Evolutionary conservation across 2,888 invertebrate species (phyloP), one percentile per base, ranked within the genome.

Genomic region (Pediacus dermestoides): DNA sequence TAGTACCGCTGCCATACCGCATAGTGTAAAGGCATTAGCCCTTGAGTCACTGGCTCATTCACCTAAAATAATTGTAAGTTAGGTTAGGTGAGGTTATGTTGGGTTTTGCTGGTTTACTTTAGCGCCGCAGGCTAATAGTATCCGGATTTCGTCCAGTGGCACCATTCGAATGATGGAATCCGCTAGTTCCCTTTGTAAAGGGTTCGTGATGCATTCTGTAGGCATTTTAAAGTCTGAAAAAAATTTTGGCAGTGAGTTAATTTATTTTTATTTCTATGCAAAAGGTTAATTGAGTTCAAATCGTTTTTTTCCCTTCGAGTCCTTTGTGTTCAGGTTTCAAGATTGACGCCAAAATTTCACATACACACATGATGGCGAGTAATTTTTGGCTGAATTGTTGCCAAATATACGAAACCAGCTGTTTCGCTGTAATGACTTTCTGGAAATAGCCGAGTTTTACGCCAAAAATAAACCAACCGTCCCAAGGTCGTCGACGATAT

Each of bases 161-260:
- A 88, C 86, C 79, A 88, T 84, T 35, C 88, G 78, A 50, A 90
- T 88, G 67, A 94, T 91, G 61, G 87, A 85, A 73, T 94, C 93
- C 0, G 91, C 91, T 51, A 93, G 73, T 67, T 90, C 86, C 51
- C 91, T 74, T 72, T 90, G 89, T 48, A 89, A 74, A 23, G 84
- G 81, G 68, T 85, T 85, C 48, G 75, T 74, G 50, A 80, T 77
- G 68, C 82, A 81, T 63, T 84, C 84, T n/a, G 81, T 77, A 39
- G 84, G 84, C 85, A 85, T 85, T 61, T 57, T 63, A n/a, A n/a
- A n/a, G n/a, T n/a, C 53, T 55, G 47, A 39, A 48, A 44, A 37
- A 34, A 31, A 37, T 46, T 27, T 27, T 25, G 16, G 12, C 7
- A 25, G 2, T 25, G 6, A n/a, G 4, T 31, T 32, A 13, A 26